Base-by-base conservation (phyloP, 1,140 invertebrate species). In the Philotrypesis tridentata region DNA sequence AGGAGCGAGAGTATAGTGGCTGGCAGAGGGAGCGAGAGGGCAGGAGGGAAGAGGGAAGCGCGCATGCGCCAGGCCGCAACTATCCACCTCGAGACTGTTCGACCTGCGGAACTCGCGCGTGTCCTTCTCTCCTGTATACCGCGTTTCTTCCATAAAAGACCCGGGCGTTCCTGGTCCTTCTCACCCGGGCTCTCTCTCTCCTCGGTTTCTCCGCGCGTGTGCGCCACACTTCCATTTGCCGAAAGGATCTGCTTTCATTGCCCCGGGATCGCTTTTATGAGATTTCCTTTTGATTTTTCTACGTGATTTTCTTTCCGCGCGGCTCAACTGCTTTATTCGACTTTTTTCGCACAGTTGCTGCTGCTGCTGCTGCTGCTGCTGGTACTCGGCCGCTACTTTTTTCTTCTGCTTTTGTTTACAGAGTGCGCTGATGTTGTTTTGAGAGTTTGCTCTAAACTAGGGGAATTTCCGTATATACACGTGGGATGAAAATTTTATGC, bases 261-360 rank as follows among this genome's bases (percentile, higher is more conserved):
- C 75, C 5, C n/a, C 25, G 14, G 14, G 65, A 79, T 79, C 68
- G 29, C 67, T 79, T 79, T 79, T 79, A 71, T 29, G n/a, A 71
- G 77, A 71, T 79, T 79, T 79, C 7, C 48, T 71, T 70, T 79
- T 79, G 77, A 70, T 79, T 60, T 78, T 70, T 33, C 48, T 60
- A 79, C 67, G 67, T 79, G 43, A 68, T 78, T 78, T 78, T n/a
- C n/a, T n/a, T n/a, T n/a, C n/a, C n/a, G n/a, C n/a, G n/a, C n/a
- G n/a, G n/a, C n/a, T n/a, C n/a, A n/a, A n/a, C n/a, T n/a, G n/a
- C n/a, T n/a, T n/a, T n/a, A n/a, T n/a, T n/a, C n/a, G n/a, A n/a
- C n/a, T n/a, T n/a, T n/a, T n/a, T n/a, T n/a, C n/a, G n/a, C n/a
- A n/a, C n/a, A n/a, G n/a, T n/a, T n/a, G n/a, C n/a, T n/a, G n/a